Evolutionary conservation across 2,888 invertebrate species (phyloP).

Genomic region (Fabriciana adippe): DNA sequence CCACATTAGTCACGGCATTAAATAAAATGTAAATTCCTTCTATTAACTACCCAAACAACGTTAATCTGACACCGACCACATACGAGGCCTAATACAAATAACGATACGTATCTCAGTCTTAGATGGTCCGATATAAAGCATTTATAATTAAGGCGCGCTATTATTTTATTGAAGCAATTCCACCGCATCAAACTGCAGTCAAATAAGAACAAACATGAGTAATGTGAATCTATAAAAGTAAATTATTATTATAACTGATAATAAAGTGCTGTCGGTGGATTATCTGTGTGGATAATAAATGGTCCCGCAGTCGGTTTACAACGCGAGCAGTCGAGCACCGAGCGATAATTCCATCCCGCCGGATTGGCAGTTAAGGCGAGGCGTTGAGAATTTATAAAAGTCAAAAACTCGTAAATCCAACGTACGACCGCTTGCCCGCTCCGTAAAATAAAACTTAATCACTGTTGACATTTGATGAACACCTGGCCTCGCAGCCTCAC

Average conservation of each 20-base stretch:
- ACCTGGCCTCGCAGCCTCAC: conserved; percentile 67
- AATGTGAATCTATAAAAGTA: conserved; percentile 80
- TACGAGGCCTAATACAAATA: conserved; percentile 56
- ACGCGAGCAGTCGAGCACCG: conserved; percentile 63
- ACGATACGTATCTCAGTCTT: conserved; percentile 48
- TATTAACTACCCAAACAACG: conserved; percentile 64
- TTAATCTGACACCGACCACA: conserved; percentile 56
- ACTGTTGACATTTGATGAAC: conserved; percentile 79
- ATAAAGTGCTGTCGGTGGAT: conserved; percentile 79
- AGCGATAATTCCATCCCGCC: conserved; percentile 68
- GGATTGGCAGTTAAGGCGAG: conserved; percentile 74
- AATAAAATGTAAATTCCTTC: conserved; percentile 68
- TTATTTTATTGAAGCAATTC: conserved; percentile 74
- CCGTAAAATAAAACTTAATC: conserved; percentile 75
- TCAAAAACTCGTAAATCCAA: conserved; percentile 75
- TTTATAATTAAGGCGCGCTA: conserved; percentile 46
- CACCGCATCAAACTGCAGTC: conserved; percentile 71
- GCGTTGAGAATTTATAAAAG: conserved; percentile 76
- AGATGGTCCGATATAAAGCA: conserved; percentile 32
- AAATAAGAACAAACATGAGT: conserved; percentile 80
- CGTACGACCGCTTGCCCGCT: conserved; percentile 51
- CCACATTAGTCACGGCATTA: conserved; percentile 73
- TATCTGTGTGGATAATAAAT: conserved; percentile 77
- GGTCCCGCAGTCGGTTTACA: conserved; percentile 68
- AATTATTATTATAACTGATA: conserved; percentile 81